Evolutionary conservation across 1,140 invertebrate species (phyloP), one percentile per base, ranked within the genome.

Genomic region (Drosophila trapezifrons): DNA sequence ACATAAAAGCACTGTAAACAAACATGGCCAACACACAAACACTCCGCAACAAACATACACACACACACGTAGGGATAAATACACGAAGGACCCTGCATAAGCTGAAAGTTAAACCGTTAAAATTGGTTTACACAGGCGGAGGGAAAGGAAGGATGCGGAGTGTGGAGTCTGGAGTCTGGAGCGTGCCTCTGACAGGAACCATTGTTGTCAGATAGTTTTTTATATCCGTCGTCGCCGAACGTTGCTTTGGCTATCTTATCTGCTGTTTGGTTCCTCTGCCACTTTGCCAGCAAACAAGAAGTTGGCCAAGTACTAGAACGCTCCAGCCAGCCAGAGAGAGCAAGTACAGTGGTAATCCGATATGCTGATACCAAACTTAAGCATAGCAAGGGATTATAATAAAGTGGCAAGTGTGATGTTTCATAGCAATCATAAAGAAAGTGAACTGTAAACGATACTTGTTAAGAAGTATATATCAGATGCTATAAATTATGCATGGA

Each of bases 1-100:
- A 87, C 83, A 87, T 77, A 87, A 83, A 87, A 87, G 83, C 84
- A 87, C 80, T 87, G 84, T 87, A 89, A 87, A 89, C 84, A 87
- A 87, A 89, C 80, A 83, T 83, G 84, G 73, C 69, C 74, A 54
- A 42, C 57, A 86, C 51, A 57, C 47, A 62, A 43, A 47, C 45
- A 56, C 51, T 38, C 20, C 18, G 40, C 42, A 29, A 60, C 22
- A 8, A 29, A 46, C 32, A 46, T 17, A 10, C 58, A 45, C 15
- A 8, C 38, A 15, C 60, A 13, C 20, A 38, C 25, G 12, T 3
- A 22, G 22, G 22, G 22, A 22, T 22, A 35, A 37, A 54, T 38
- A 52, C 57, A 38, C 43, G 20, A 52, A 46, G 22, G 25, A 59
- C 43, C 43, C 20, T 42, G 18, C 73, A 74, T 63, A 86, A 78